phyloP scores from a whole-genome alignment of 2,797 vertebrate species.

The Sebastes taczanowskii region DNA sequence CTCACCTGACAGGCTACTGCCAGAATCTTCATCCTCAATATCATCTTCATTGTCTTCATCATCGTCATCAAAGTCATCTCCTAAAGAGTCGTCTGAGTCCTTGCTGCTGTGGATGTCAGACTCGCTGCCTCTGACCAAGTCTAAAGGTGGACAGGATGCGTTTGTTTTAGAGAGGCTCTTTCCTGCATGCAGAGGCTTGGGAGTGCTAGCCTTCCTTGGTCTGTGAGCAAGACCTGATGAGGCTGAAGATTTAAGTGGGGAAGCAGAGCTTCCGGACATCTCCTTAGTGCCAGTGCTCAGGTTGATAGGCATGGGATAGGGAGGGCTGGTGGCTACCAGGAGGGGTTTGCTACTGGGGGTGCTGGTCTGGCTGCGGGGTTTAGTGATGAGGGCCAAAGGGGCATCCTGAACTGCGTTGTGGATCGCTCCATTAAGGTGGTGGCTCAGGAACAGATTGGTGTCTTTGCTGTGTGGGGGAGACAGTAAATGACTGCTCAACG shows the following conservation, averaged over 20 bases:
- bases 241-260: conserved; percentile 70
- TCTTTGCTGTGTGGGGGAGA: conserved; percentile 81
- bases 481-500: conserved; percentile 82
- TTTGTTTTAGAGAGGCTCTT: conserved; percentile 76
- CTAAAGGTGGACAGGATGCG: conserved; percentile 77
- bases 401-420: conserved; percentile 89
- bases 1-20: conserved; percentile 93
- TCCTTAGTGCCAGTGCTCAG: conserved; percentile 86
- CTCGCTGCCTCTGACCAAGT: conserved; percentile 86
- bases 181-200: conserved; percentile 61
- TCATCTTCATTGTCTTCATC: conserved; percentile 84
- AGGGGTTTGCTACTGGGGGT: conserved; percentile 78
- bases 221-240: conserved; percentile 77
- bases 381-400: conserved; percentile 92
- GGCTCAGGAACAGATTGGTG: conserved; percentile 88
- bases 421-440: conserved; percentile 86
- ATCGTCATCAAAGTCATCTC: conserved; percentile 87
- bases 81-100: conserved; percentile 92
- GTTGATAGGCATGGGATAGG: conserved; percentile 86
- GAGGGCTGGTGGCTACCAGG: conserved; percentile 73
- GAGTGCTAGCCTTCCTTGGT: conserved; percentile 81
- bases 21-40: conserved; percentile 86
- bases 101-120: conserved; percentile 91
- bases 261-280: conserved; percentile 67
- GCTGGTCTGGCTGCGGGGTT: conserved; percentile 84